Percentiles rank a stretch among this genome's conserved stretches.
Conservation (phyloP, 2,888 invertebrate genomes). For the Allophyes oxyacanthae region DNA sequence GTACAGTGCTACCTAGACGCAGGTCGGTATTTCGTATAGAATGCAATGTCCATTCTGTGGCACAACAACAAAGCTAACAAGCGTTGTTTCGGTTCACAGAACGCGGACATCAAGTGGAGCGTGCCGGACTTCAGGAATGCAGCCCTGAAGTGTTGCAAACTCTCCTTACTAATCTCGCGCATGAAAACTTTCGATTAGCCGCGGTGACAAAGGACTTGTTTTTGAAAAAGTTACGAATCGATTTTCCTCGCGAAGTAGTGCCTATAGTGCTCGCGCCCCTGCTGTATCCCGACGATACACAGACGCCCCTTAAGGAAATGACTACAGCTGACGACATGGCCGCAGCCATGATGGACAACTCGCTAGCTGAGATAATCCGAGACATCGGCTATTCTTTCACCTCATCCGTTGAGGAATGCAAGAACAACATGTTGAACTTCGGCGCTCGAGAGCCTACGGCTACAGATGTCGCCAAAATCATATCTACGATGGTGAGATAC, state of each 20-base stretch:
- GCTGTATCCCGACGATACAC: slow-evolving; percentile 94
- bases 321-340: slow-evolving; percentile 90
- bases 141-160: slow-evolving; percentile 96
- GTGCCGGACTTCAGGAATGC: slow-evolving; percentile 96
- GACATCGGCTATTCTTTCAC: slow-evolving; percentile 98
- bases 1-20: slow-evolving; percentile 96
- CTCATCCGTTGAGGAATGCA: slow-evolving; percentile 95
- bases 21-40: slow-evolving; percentile 81
- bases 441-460: slow-evolving; percentile 95
- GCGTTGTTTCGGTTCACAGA: slow-evolving; percentile 75
- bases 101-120: slow-evolving; percentile 91
- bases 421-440: slow-evolving; percentile 94
- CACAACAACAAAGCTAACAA: slow-evolving; percentile 10
- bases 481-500: slow-evolving; percentile 96
- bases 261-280: slow-evolving; percentile 97
- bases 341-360: slow-evolving; percentile 92
- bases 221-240: slow-evolving; percentile 94
- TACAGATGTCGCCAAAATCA: slow-evolving; percentile 94
- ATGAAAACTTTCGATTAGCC: slow-evolving; percentile 91
- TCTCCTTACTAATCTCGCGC: slow-evolving; percentile 91
- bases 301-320: slow-evolving; percentile 91
- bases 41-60: neutral
- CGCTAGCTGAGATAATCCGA: slow-evolving; percentile 95
- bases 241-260: slow-evolving; percentile 96
- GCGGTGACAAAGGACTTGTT: slow-evolving; percentile 94